A percentile compares a stretch with the other conserved stretches of the same genome.
Evolutionary conservation across 2,113 vertebrate species (phyloP).

Genomic region (Camelus bactrianus): DNA sequence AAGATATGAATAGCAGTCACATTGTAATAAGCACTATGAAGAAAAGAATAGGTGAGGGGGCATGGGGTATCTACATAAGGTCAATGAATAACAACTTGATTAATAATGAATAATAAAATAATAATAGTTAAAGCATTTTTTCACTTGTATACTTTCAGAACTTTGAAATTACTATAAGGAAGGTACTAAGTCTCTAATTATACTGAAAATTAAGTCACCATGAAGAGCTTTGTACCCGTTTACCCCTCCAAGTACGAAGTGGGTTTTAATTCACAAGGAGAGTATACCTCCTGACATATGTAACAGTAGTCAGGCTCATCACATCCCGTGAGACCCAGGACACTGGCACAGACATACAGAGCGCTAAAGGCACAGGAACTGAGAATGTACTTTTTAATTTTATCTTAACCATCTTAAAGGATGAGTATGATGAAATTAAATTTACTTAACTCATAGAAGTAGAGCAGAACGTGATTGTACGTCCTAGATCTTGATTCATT

Average conservation of each 20-base stretch:
- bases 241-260: background rate
- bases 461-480: background rate
- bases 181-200: background rate
- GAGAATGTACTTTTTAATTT: background rate
- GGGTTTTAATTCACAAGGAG: background rate
- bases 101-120: too few relatives aligned
- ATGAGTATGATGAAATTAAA: background rate
- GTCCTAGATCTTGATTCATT: background rate
- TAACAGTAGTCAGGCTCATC: background rate
- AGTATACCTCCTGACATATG: background rate
- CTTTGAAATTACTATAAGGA: background rate
- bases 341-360: background rate
- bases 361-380: background rate
- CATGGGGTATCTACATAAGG: background rate
- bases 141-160: background rate
- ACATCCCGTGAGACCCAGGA: background rate
- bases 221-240: background rate
- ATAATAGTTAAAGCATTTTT: background rate
- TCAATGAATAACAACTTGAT: background rate
- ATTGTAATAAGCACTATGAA: background rate
- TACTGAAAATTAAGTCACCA: constrained; percentile 4
- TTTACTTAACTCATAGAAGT: background rate
- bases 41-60: background rate
- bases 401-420: background rate
- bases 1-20: background rate